These are phyloP conservation scores for Cremastobaeus sp. DNA, from an alignment of 2,888 invertebrate species.

Conservation along the genomic window DNA sequence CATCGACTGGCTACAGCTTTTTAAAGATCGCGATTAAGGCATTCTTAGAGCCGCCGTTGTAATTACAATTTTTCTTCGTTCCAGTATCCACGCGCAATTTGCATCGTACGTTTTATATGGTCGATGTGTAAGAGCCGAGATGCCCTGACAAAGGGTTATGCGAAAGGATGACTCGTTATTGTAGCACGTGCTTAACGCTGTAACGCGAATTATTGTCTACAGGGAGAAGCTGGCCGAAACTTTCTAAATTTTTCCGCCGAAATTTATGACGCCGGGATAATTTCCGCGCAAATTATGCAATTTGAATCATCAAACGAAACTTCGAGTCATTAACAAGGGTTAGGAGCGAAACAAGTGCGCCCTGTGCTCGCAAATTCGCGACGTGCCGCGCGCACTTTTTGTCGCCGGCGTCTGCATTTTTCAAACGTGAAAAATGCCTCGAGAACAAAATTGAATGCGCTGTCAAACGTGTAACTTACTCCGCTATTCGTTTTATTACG, in stretches of 20 bases:
- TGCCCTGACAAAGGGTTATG: constrained; percentile 22
- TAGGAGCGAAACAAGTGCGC: too few relatives aligned
- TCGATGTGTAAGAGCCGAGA: constrained; percentile 28
- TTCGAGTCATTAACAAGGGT: too few relatives aligned
- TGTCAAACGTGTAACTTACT: constrained; percentile 2
- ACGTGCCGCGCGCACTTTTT: too few relatives aligned
- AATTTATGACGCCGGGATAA: too few relatives aligned
- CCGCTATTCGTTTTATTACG: constrained; percentile 5
- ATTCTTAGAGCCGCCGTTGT: constrained; percentile 72
- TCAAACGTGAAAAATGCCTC: constrained; percentile 19
- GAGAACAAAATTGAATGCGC: constrained; percentile 15
- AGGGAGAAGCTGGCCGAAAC: not conserved
- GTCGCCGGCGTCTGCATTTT: not conserved
- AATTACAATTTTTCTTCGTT: constrained; percentile 55
- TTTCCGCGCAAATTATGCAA: too few relatives aligned
- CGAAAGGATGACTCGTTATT: constrained; percentile 33
- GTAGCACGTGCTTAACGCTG: constrained; percentile 40
- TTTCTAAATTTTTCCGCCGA: too few relatives aligned
- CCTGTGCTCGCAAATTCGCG: too few relatives aligned
- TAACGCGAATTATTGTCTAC: constrained; percentile 28
- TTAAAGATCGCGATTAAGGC: constrained; percentile 62
- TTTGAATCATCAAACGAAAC: too few relatives aligned
- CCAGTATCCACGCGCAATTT: constrained; percentile 47
- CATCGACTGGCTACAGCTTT: constrained; percentile 52
- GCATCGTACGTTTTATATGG: constrained; percentile 47